Percentiles rank a stretch among this genome's conserved stretches.
Conservation (phyloP, 1,140 invertebrate genomes). For the Leptinotarsa defecta region DNA sequence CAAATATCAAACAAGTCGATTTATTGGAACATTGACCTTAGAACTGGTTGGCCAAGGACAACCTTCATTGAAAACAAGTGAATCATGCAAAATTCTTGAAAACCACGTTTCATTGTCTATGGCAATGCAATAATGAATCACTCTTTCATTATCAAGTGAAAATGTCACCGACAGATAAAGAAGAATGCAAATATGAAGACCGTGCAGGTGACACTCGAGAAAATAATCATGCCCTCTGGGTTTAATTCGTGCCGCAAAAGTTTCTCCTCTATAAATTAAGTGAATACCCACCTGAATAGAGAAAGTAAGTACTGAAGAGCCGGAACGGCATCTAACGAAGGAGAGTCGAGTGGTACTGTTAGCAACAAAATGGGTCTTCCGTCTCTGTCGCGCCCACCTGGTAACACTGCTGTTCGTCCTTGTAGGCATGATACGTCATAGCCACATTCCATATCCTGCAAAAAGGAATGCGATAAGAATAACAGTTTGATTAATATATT, state of each 20-base stretch:
- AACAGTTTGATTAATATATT: constrained; percentile 5
- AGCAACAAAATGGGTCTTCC: constrained; percentile 67
- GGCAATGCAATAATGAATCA: too few species aligned
- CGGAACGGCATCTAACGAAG: constrained; percentile 61
- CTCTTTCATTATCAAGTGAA: too few species aligned
- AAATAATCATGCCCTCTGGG: neutral
- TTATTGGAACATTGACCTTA: too few species aligned
- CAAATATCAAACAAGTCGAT: too few species aligned
- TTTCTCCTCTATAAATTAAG: neutral
- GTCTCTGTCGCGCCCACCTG: constrained; percentile 69
- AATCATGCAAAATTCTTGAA: too few species aligned
- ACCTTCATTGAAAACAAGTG: too few species aligned
- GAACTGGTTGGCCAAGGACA: too few species aligned
- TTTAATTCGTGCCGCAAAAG: neutral
- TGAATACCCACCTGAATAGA: constrained; percentile 63
- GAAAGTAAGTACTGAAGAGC: constrained; percentile 64
- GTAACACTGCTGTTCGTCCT: constrained; percentile 52
- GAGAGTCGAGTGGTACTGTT: constrained; percentile 63
- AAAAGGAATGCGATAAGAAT: neutral
- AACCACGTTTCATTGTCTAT: too few species aligned
- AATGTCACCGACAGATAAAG: neutral
- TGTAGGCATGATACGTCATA: constrained; percentile 62
- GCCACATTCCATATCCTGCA: constrained; percentile 54
- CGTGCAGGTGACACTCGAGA: neutral
- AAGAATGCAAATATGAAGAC: neutral